A percentile compares a stretch with the other conserved stretches of the same genome.
Conservation (phyloP, 2,113 vertebrate species). For the Potamarius usumacintae region DNA sequence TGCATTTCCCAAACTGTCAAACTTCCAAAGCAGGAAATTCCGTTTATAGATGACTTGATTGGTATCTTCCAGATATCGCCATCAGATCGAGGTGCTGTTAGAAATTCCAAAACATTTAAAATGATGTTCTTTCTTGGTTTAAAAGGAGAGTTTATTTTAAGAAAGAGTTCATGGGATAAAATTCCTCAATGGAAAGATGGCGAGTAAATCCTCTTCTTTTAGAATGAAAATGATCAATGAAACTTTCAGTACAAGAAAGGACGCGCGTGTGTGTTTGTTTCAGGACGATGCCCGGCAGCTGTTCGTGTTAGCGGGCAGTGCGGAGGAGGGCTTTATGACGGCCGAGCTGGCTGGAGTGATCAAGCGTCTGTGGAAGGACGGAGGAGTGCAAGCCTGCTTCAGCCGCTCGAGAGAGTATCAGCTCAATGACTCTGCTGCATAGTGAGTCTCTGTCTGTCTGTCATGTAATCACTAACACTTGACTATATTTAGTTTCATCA, state of each 20-base stretch:
- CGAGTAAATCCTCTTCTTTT: not conserved
- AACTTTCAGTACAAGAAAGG: not conserved
- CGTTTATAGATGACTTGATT: not conserved
- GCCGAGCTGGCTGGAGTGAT: constrained; percentile 94
- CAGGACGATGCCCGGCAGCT: constrained; percentile 97
- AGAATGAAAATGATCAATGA: not conserved
- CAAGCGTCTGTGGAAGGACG: constrained; percentile 93
- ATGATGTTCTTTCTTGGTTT: not conserved
- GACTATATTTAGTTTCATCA: too few species aligned
- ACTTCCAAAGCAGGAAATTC: not conserved
- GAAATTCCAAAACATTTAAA: too few species aligned
- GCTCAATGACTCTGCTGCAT: constrained; percentile 97
- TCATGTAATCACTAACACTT: not conserved
- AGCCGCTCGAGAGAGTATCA: constrained; percentile 96
- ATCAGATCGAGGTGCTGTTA: not conserved
- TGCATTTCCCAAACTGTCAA: not conserved
- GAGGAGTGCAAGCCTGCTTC: constrained; percentile 94
- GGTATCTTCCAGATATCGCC: not conserved
- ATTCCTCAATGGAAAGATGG: not conserved
- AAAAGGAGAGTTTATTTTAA: not conserved
- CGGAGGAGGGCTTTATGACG: constrained; percentile 98
- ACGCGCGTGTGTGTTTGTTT: constrained; percentile 32
- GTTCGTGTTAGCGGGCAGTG: constrained; percentile 92
- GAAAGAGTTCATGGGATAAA: not conserved
- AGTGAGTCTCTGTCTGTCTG: constrained; percentile 73